These are phyloP conservation scores for Cottoperca gobio DNA, from an alignment of 2,797 vertebrate genomes.

Conservation along the genomic window DNA sequence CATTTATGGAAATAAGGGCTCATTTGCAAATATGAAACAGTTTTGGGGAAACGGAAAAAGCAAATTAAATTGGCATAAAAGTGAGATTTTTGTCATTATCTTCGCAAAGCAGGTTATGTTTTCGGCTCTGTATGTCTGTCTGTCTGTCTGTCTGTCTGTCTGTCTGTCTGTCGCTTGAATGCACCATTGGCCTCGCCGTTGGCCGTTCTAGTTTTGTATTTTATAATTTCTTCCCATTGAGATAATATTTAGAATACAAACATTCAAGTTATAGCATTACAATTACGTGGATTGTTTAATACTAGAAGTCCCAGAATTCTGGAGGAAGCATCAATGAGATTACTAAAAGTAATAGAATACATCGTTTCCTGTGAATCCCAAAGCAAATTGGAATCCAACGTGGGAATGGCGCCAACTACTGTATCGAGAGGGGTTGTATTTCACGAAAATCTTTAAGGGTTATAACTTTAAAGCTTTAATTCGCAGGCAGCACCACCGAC, in stretches of 20 bases:
- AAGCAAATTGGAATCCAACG: background rate
- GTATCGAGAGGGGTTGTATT: background rate
- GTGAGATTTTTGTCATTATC: background rate
- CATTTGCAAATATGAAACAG: constrained; percentile 15
- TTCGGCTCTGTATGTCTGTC: no score
- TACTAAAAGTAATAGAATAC: background rate
- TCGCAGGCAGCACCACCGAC: constrained; percentile 3
- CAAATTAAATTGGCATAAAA: constrained; percentile 9
- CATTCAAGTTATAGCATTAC: background rate
- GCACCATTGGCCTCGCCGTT: no score
- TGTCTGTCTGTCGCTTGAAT: no score
- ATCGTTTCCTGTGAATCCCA: background rate
- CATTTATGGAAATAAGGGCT: constrained; percentile 23
- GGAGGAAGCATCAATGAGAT: background rate
- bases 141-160: no score
- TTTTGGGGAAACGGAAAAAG: constrained; percentile 3
- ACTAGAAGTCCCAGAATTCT: background rate
- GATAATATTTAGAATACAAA: background rate
- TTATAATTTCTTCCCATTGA: background rate
- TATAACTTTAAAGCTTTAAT: constrained; percentile 1
- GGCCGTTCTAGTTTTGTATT: background rate
- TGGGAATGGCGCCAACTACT: background rate
- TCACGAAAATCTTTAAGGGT: background rate
- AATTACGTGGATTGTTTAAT: background rate
- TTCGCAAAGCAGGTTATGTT: no score